These are phyloP conservation scores for Stenodema calcarata DNA, from an alignment of 2,888 invertebrate species.

Conservation along the genomic window DNA sequence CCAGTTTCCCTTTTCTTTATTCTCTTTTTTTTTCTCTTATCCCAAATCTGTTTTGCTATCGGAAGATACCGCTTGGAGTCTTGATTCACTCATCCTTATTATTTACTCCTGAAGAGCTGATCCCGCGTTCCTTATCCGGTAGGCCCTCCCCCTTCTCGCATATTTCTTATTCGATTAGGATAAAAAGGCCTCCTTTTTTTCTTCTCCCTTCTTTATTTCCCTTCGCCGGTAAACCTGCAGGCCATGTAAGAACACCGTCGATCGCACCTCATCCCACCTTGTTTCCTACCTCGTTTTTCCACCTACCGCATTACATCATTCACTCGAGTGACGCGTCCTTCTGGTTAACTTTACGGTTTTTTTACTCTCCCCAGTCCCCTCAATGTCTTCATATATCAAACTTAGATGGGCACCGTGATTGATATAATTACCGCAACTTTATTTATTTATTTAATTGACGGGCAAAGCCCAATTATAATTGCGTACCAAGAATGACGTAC, in stretches of 20 bases:
- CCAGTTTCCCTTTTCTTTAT: neutral
- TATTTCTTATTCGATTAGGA: slow-evolving; percentile 14
- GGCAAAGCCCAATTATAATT: too few relatives aligned
- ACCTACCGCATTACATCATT: neutral
- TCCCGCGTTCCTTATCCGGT: neutral
- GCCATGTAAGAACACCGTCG: neutral
- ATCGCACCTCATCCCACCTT: neutral
- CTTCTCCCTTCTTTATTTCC: neutral
- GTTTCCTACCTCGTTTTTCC: neutral
- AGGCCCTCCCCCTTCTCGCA: neutral
- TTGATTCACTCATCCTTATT: neutral
- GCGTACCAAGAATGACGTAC: too few relatives aligned
- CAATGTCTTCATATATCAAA: neutral
- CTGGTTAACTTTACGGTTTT: neutral
- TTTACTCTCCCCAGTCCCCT: neutral
- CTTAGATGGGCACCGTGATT: neutral
- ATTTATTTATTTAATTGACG: too few relatives aligned
- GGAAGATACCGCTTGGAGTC: neutral
- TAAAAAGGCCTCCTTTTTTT: neutral
- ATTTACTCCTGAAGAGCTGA: neutral
- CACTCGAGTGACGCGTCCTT: neutral
- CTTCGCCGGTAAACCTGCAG: neutral
- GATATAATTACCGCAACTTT: neutral
- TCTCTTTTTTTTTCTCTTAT: neutral
- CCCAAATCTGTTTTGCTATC: slow-evolving; percentile 1